Evolutionary conservation across 2,888 invertebrate species (phyloP), one percentile per base, ranked within the genome.

Genomic region (Plemyria rubiginata): DNA sequence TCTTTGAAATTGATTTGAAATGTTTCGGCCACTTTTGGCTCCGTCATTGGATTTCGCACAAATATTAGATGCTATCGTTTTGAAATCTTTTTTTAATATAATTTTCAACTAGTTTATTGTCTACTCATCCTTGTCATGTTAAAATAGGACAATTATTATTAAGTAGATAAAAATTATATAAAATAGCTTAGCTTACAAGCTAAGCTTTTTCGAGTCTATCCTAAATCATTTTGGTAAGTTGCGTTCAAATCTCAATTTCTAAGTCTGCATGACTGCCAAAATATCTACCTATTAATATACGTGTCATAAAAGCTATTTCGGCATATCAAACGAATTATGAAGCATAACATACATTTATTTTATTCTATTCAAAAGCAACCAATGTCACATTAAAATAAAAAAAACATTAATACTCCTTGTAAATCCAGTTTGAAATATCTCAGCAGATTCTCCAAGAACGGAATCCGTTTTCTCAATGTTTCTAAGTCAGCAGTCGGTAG

Each of bases 401-500:
- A 60, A 45, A 48, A 48, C 16, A 51, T 36, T 59, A 52, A 52
- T 43, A 53, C 41, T 22, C 2, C 16, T 51, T 29, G 55, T 59
- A 50, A 50, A 65, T 56, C 32, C 40, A 52, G 46, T 41, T 12
- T 38, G 7, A 59, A 58, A 67, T 65, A 58, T 55, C 62, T 64
- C 54, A 62, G 51, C 48, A 41, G 55, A 48, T 64, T 48, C 52
- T 53, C 52, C 36, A 55, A 54, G 54, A 63, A 66, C 55, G 40
- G 49, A 67, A 66, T 54, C 54, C 54, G 59, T 62, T 65, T 62
- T 65, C 60, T 57, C 64, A 65, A 64, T 65, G 66, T 49, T 55
- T 60, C 65, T 67, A 40, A 55, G 55, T 55, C 40, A 4, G 55
- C 40, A 73, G 72, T 72, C 72, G 61, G 75, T 65, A 70, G 74